Evolutionary conservation across 2,797 vertebrate species (phyloP), one percentile per base, ranked within the genome.

Genomic region (Enteromius paludinosus): DNA sequence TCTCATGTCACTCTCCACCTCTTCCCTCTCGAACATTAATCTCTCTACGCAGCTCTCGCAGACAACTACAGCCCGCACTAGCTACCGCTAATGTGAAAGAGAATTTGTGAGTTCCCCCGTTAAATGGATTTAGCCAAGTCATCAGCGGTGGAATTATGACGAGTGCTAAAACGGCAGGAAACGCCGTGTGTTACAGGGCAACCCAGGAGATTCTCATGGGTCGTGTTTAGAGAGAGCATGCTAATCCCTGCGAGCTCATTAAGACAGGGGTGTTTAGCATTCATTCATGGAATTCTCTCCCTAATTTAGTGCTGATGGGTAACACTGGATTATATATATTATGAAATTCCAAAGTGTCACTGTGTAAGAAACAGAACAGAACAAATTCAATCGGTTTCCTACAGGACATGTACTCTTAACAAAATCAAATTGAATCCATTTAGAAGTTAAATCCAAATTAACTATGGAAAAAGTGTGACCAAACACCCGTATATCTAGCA

Each of bases 241-340:
- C 74, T 78, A 83, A 87, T 83, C 73, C 61, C 62, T 64, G 43
- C 3, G 35, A 87, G 84, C 81, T 83, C 73, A 78, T 87, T 81
- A 85, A 52, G 12, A 20, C n/a, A 10, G 9, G 20, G 33, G 25
- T 17, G 79, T 54, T 82, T 52, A 64, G 35, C 12, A 18, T 52
- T 85, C 71, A 83, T 87, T 87, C 73, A 85, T 64, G 66, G 66
- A 77, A 78, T 64, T 74, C 35, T 69, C 49, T 56, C 49, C 28
- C 35, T 81, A 20, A 33, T 5, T 79, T 59, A 20, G 25, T n/a
- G 45, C 79, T 69, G 45, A 77, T 52, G 80, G 52, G 15, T 68
- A 80, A 59, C 66, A 9, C 54, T 59, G 52, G 56, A 80, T 87
- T 83, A 84, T 12, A 5, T 10, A 18, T 30, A 25, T 79, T 71